Evolutionary conservation across 2,888 invertebrate species (phyloP), one percentile per base, ranked within the genome.

Genomic region (Melipona beecheii): DNA sequence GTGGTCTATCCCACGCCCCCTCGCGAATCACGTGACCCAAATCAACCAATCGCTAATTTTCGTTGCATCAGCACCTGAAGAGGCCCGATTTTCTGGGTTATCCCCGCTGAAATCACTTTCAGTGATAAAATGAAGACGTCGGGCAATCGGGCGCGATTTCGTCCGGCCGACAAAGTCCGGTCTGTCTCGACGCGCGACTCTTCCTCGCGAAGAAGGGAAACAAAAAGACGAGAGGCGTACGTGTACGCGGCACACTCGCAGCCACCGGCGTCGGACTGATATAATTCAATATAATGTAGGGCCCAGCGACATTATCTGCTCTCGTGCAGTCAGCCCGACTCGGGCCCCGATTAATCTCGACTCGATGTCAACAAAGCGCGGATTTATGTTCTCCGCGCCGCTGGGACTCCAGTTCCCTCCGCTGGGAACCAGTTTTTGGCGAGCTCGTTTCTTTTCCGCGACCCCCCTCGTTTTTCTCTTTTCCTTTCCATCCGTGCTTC

Each of bases 281-380:
- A 91, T 91, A 92, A 92, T 92, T 92, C 92, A 91, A 92, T 91
- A 90, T 91, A 91, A 89, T 89, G 86, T 89, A 85, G 87, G 81
- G 82, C 78, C 86, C 84, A 85, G 91, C 89, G 92, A 92, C 92
- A 91, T 91, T 92, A 92, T 92, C 92, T 90, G 90, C 82, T 83
- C 89, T 86, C 87, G 86, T 78, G 89, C 86, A 88, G 91, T 90
- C 90, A 85, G 86, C 89, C 81, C 84, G 85, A 78, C 83, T 87
- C 83, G 71, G 77, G 83, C 68, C 78, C 82, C 90, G 91, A 92
- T 92, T 92, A 92, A 92, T 92, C 92, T 92, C 90, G 87, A 88
- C 91, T 89, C 91, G 91, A 91, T 92, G 91, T 92, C 86, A 90
- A 92, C 90, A 91, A 92, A 91, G 92, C 87, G 88, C 86, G 90